Percentiles rank a stretch among this genome's conserved stretches.
phyloP scores from a whole-genome alignment of 2,797 vertebrate species.

The Alfaro cultratus region DNA sequence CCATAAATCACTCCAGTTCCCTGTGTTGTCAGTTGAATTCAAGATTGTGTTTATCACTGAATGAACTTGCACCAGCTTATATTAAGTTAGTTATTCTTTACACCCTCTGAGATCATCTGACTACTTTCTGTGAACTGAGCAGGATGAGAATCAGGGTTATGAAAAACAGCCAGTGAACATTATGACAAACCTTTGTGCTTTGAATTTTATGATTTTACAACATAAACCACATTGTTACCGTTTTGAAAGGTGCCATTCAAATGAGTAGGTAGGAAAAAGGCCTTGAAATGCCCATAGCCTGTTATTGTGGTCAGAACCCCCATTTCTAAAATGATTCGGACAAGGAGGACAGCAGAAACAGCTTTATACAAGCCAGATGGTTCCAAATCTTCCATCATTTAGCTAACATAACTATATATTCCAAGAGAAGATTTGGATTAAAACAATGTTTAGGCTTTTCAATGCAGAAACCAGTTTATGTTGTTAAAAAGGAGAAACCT shows the following conservation, averaged over 20 bases:
- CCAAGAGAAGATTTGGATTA: neutral
- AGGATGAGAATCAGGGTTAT: neutral
- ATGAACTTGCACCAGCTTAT: neutral
- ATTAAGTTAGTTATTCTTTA: neutral
- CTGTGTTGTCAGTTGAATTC: neutral
- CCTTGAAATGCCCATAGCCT: neutral
- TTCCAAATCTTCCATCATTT: neutral
- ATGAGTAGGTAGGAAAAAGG: neutral
- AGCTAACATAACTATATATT: neutral
- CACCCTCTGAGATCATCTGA: neutral
- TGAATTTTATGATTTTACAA: neutral
- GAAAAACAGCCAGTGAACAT: neutral
- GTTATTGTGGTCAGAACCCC: neutral
- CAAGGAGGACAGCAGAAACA: neutral
- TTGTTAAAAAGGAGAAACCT: slow-evolving; percentile 82
- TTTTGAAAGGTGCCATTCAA: neutral
- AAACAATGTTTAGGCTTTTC: neutral
- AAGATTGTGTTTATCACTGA: neutral
- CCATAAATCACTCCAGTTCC: neutral
- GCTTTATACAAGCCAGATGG: neutral
- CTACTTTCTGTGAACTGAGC: neutral
- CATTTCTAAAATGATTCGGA: neutral
- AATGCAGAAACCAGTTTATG: slow-evolving; percentile 64
- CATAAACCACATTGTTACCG: neutral
- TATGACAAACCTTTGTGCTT: neutral